Evolutionary conservation across 2,888 invertebrate species (phyloP).

Genomic region (Parelbella ahira): DNA sequence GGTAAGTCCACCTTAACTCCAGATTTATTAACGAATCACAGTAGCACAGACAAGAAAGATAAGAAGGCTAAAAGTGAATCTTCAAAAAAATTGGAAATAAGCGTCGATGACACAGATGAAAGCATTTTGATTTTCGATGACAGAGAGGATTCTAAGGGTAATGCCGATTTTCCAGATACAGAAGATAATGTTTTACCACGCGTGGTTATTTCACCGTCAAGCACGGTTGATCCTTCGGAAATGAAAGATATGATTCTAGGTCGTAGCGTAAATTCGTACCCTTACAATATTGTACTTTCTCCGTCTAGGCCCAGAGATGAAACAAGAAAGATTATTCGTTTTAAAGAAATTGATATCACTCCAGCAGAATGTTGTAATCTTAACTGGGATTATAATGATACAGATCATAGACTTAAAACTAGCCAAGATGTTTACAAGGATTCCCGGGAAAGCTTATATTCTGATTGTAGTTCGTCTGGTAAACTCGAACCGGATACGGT

Average conservation of each 20-base stretch:
- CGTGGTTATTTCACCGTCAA: conserved; percentile 41
- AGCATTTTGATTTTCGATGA: conserved; percentile 19
- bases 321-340: conserved; percentile 54
- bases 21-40: conserved; percentile 81
- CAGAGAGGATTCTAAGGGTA: conserved; percentile 4
- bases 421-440: conserved; percentile 31
- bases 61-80: conserved; percentile 32
- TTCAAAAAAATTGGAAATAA: conserved; percentile 20
- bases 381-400: conserved; percentile 27
- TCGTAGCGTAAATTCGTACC: conserved; percentile 56
- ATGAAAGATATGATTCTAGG: conserved; percentile 67
- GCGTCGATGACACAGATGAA: conserved; percentile 18
- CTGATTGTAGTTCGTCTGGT: conserved; percentile 51
- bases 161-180: conserved; percentile 56
- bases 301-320: conserved; percentile 54
- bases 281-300: conserved; percentile 67
- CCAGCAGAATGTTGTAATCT: conserved; percentile 31
- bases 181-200: conserved; percentile 55
- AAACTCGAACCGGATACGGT: conserved; percentile 52
- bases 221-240: conserved; percentile 33
- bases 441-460: conserved; percentile 36
- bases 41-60: conserved; percentile 52
- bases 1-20: conserved; percentile 63
- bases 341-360: conserved; percentile 42
- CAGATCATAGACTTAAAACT: conserved; percentile 15